phyloP scores from a whole-genome alignment of 2,113 vertebrate species.

The Tachysurus fulvidraco region DNA sequence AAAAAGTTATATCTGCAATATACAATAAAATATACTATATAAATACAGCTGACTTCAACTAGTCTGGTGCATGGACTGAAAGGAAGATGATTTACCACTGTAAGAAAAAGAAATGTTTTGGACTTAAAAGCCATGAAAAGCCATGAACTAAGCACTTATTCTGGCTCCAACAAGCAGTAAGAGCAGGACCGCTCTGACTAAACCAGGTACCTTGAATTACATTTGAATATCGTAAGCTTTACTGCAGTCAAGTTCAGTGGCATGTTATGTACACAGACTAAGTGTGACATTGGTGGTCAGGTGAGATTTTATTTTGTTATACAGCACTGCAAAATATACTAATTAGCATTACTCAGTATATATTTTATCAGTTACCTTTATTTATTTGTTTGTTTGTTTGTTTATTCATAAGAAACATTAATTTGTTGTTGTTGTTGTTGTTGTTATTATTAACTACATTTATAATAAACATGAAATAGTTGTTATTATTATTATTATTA shows the following conservation, averaged over 20 bases:
- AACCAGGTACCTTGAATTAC: background rate
- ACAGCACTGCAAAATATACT: background rate
- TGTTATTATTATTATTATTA: background rate
- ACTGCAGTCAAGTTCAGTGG: background rate
- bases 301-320: background rate
- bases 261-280: too few relatives aligned
- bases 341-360: background rate
- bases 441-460: too few relatives aligned
- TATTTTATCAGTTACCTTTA: background rate
- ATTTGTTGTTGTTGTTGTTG: too few relatives aligned
- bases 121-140: background rate
- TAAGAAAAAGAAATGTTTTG: background rate
- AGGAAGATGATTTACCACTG: too few relatives aligned
- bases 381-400: too few relatives aligned
- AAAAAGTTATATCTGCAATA: background rate
- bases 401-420: too few relatives aligned
- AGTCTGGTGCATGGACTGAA: too few relatives aligned
- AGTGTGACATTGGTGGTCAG: background rate
- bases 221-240: background rate
- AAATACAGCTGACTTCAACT: background rate
- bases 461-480: too few relatives aligned
- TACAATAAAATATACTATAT: background rate
- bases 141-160: conserved; percentile 10
- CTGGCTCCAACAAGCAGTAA: background rate
- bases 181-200: background rate